Conservation (phyloP, 2,888 invertebrate genomes). For the Onchidella celtica region DNA sequence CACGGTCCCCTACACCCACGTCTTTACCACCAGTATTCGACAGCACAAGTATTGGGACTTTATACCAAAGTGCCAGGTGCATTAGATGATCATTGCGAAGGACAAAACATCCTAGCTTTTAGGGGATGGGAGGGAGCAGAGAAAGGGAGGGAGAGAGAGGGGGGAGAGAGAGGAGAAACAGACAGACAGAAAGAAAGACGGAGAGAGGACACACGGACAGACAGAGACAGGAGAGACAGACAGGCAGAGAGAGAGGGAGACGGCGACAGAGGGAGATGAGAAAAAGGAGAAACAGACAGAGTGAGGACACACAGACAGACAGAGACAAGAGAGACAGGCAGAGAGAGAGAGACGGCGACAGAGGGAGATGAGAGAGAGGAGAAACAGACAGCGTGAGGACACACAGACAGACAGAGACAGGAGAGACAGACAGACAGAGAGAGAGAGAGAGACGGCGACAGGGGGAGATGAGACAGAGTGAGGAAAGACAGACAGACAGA, state of each 20-base stretch:
- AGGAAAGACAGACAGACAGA: neutral
- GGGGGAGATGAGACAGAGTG: neutral
- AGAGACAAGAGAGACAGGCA: neutral
- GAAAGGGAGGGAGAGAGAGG: no score
- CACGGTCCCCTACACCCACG: no score
- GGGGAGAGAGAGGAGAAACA: no score
- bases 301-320: neutral
- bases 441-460: neutral
- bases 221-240: neutral
- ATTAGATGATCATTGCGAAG: no score
- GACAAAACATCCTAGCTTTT: no score
- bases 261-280: neutral
- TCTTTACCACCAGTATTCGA: no score
- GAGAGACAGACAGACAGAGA: neutral
- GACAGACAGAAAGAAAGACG: no score
- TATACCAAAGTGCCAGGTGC: no score
- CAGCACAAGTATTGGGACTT: no score
- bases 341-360: neutral
- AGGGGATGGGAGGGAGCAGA: no score
- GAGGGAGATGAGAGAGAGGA: neutral
- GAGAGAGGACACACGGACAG: no score
- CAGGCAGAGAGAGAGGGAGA: neutral
- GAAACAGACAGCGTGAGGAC: neutral
- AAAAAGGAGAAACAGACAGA: neutral
- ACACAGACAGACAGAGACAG: neutral